phyloP scores from a whole-genome alignment of 2,888 invertebrate species.

The Tryphoninae sp. region DNA sequence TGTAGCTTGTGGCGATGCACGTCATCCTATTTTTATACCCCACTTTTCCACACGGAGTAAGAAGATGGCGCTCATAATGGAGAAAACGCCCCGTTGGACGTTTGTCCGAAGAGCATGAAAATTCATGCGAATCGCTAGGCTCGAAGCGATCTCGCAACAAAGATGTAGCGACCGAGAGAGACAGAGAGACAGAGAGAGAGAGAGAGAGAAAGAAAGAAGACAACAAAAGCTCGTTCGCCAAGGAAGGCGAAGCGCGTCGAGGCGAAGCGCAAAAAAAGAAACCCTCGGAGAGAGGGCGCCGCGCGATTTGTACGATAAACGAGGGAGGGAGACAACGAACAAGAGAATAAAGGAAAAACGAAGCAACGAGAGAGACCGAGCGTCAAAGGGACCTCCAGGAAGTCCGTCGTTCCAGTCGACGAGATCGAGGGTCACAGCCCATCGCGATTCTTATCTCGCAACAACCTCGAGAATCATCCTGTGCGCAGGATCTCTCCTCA shows the following conservation, averaged over 20 bases:
- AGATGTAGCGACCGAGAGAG: slow-evolving; percentile 32
- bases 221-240: slow-evolving; percentile 52
- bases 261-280: slow-evolving; percentile 33
- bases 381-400: slow-evolving; percentile 53
- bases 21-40: no score
- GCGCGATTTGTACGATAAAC: slow-evolving; percentile 7
- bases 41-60: not conserved
- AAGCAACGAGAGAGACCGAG: slow-evolving; percentile 18
- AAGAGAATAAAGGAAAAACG: slow-evolving; percentile 18
- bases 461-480: slow-evolving; percentile 35
- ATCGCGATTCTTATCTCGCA: slow-evolving; percentile 51
- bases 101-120: slow-evolving; percentile 40
- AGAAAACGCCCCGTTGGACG: slow-evolving; percentile 25
- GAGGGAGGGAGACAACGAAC: not conserved
- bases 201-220: slow-evolving; percentile 42
- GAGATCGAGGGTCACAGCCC: slow-evolving; percentile 58
- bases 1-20: no score
- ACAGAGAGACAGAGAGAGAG: slow-evolving; percentile 16
- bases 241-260: slow-evolving; percentile 46
- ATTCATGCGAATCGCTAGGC: slow-evolving; percentile 34
- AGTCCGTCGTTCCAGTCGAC: slow-evolving; percentile 63
- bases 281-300: slow-evolving; percentile 2
- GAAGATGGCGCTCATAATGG: slow-evolving; percentile 15
- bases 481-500: slow-evolving; percentile 41
- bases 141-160: not conserved